Conservation (phyloP, 2,888 invertebrate species). For the Deilephila elpenor region DNA sequence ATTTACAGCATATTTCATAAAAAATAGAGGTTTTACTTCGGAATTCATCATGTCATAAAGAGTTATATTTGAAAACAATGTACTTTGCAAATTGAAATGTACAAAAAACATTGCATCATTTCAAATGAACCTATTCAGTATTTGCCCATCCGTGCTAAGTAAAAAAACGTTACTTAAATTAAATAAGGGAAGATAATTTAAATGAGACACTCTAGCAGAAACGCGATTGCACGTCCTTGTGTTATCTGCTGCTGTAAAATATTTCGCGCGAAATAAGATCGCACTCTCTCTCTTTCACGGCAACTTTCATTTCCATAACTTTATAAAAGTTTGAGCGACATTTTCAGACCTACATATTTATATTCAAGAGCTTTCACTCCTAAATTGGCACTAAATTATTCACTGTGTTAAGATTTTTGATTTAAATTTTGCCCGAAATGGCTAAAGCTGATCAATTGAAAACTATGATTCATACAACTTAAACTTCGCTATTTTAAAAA, state of each 20-base stretch:
- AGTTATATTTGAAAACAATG: neutral
- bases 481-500: too few relatives aligned
- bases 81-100: neutral
- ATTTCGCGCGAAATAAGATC: neutral
- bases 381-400: neutral
- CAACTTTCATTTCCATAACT: constrained; percentile 40
- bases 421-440: neutral
- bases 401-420: constrained; percentile 5
- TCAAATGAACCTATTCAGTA: neutral
- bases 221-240: neutral
- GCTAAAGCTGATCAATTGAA: neutral
- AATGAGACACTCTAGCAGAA: neutral
- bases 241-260: neutral
- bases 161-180: neutral
- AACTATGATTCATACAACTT: neutral
- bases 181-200: neutral
- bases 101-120: neutral
- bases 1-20: too few relatives aligned
- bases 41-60: too few relatives aligned
- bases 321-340: constrained; percentile 38
- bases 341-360: constrained; percentile 40
- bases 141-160: neutral
- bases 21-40: too few relatives aligned
- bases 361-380: constrained; percentile 34
- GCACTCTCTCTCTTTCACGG: constrained; percentile 31